Percentiles rank a stretch among this genome's conserved stretches.
These are phyloP conservation scores for Edolisoma coerulescens DNA, from an alignment of 2,113 vertebrate species.

Conservation along the genomic window DNA sequence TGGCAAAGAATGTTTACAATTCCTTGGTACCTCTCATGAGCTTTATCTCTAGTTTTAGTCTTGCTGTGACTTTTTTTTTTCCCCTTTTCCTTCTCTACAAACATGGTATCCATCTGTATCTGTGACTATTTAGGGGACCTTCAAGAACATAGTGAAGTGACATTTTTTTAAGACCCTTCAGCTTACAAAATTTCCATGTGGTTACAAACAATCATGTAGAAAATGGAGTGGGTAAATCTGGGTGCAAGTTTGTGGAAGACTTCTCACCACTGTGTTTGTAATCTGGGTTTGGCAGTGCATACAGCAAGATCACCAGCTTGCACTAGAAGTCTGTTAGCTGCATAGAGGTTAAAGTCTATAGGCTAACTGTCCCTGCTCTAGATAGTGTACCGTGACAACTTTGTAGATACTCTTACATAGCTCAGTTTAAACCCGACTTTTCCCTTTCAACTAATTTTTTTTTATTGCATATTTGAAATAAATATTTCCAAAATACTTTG, in stretches of 20 bases:
- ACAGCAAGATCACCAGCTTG: background rate
- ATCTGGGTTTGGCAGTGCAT: background rate
- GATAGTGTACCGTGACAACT: background rate
- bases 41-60: background rate
- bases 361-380: background rate
- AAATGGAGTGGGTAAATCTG: background rate
- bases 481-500: background rate
- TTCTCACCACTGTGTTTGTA: background rate
- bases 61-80: background rate
- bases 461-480: background rate
- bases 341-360: background rate
- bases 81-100: background rate
- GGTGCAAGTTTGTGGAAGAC: background rate
- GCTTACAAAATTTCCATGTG: background rate
- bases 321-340: background rate
- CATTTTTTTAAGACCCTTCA: background rate
- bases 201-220: background rate
- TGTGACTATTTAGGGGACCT: background rate
- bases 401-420: background rate
- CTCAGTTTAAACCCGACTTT: background rate
- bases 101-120: background rate
- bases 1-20: background rate
- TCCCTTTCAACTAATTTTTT: background rate
- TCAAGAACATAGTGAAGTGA: background rate
- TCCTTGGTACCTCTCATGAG: background rate